Evolutionary conservation across 2,888 invertebrate species (phyloP), one percentile per base, ranked within the genome.

Genomic region (Perdita meconis): DNA sequence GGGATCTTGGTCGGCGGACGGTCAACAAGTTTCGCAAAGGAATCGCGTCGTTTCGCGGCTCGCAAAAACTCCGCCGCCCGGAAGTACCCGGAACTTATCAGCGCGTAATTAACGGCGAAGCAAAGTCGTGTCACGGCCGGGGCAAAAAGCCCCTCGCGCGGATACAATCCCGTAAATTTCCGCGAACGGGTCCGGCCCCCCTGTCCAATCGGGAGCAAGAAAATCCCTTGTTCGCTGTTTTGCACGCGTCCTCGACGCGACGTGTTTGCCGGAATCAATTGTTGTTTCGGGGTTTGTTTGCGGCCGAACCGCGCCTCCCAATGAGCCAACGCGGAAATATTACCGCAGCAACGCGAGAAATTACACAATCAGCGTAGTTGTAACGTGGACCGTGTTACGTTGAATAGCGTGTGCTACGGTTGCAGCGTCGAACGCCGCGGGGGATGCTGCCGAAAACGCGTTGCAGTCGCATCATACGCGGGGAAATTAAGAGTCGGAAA

Each of bases 141-240:
- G 38, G 80, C 87, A 89, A 90, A 89, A 89, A 87, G 81, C 60
- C 63, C 59, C 61, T 78, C 73, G 78, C 80, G 56, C 80, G 84
- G 81, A 88, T 89, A 87, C 89, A 87, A 89, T 89, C 89, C 85
- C 89, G 89, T 89, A 87, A 90, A 90, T 89, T 89, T 85, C n/a
- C 81, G 84, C 67, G 79, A n/a, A n/a, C n/a, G n/a, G n/a, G 63
- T 66, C 69, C 61, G 63, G 10, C 74, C 80, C 80, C 83, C 77
- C 80, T 82, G 79, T 79, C 76, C 82, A 65, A 78, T 63, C 73
- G 73, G 60, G 34, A 82, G 87, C 89, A 89, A 89, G 89, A 89
- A 89, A 87, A 77, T 73, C 85, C 78, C 78, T 83, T 76, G 84
- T 81, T 80, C 81, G 81, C 55, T 88, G 87, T 88, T 88, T 88